Evolutionary conservation across 2,888 invertebrate species (phyloP), one percentile per base, ranked within the genome.

Genomic region (Orthosia gracilis): DNA sequence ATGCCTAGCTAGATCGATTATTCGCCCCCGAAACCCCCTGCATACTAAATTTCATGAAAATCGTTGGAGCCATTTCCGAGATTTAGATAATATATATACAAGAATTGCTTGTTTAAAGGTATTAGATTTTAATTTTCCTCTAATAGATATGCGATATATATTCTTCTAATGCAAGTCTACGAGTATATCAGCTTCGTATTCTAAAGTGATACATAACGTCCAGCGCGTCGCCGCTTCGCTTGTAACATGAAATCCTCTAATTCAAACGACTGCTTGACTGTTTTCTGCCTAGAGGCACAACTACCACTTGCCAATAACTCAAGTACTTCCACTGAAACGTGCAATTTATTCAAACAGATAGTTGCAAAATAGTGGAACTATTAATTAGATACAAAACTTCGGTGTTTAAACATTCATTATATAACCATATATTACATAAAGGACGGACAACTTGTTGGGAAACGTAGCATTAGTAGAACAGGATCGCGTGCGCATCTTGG

Each of bases 401-500:
- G 49, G 58, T 54, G 71, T 65, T 81, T 67, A 64, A 76, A 69
- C 74, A 23, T 69, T 80, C 74, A 54, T 84, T 80, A 80, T 66
- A 74, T 80, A 84, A 80, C 69, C 55, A 67, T 75, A 69, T 40
- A 80, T 80, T 84, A 81, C 64, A 57, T 75, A 80, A 81, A 84
- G 57, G 65, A 75, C 69, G 65, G 82, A 45, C 70, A 71, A 71
- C 23, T 69, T 78, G 82, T 82, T 82, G 57, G 64, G 72, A 75
- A 84, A 82, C 74, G 66, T 69, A 83, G 68, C 57, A 75, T 85
- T 69, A 85, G 73, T 69, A 15, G 49, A 78, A 85, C 83, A 82
- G 75, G 68, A 83, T 82, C 85, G 87, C 85, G 77, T 82, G 85
- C 88, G 87, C 88, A 86, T 85, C 86, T 83, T 62, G 69, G 70